phyloP scores from a whole-genome alignment of 2,113 vertebrate genomes.

The Chinchilla lanigera region DNA sequence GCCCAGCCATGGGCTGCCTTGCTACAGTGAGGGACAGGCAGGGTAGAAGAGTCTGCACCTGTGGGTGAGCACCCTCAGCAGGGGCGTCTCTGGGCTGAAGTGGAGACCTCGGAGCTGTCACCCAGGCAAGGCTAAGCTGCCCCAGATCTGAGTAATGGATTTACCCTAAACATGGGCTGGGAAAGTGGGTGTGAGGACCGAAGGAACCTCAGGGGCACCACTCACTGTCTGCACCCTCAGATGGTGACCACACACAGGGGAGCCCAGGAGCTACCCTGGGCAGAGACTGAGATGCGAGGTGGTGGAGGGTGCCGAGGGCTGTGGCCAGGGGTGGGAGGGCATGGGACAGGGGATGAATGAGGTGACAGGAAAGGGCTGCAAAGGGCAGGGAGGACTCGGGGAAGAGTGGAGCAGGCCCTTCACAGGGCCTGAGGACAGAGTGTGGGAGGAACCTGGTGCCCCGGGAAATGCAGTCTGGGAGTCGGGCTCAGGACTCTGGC shows the following conservation, averaged over 20 bases:
- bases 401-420: neutral
- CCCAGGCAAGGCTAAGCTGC: neutral
- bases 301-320: too few relatives aligned
- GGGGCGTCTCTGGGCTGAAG: neutral
- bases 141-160: too few relatives aligned
- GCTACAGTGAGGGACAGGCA: neutral
- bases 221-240: neutral
- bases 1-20: neutral
- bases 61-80: neutral
- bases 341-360: rapidly evolving
- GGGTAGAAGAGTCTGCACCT: neutral
- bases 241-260: neutral
- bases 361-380: neutral
- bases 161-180: rapidly evolving
- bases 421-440: too few relatives aligned
- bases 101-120: neutral
- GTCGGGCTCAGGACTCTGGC: neutral
- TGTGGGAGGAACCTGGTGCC: neutral
- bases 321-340: neutral
- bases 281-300: neutral
- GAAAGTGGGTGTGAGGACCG: neutral
- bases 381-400: neutral
- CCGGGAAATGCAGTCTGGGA: too few relatives aligned
- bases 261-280: too few relatives aligned
- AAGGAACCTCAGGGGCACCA: neutral